phyloP scores from a whole-genome alignment of 2,113 vertebrate genomes.

The Siphamia tubifer region DNA sequence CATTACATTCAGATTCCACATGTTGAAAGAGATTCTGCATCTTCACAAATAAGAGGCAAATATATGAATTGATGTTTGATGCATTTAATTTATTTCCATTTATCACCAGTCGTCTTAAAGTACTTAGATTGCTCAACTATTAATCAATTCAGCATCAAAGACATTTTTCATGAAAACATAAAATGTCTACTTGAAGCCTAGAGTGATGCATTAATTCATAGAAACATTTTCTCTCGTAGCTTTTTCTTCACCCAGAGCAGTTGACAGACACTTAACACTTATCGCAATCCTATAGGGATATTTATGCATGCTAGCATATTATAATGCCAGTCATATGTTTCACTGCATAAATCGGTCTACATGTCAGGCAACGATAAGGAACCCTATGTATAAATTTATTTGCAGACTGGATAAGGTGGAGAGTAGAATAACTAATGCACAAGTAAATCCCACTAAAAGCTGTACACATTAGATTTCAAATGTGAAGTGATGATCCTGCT shows the following conservation, averaged over 20 bases:
- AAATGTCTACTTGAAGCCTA: no score
- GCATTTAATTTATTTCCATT: neutral
- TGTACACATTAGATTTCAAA: neutral
- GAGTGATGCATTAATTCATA: no score
- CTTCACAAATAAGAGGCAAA: neutral
- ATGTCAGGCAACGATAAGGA: conserved; percentile 6
- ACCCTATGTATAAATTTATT: conserved; percentile 20
- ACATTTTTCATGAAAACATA: neutral
- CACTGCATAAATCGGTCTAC: neutral
- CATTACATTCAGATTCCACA: no score
- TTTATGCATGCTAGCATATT: neutral
- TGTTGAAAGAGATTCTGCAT: no score
- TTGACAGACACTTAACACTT: neutral
- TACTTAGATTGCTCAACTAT: neutral
- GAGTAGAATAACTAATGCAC: conserved; percentile 1
- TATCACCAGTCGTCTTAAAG: neutral
- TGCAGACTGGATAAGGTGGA: neutral
- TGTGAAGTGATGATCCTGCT: neutral
- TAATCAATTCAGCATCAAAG: neutral
- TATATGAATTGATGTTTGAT: neutral
- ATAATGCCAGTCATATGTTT: neutral
- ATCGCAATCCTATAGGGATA: neutral
- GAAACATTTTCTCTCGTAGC: no score
- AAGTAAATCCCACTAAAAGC: neutral
- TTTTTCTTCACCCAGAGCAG: no score